These are phyloP conservation scores for Nipponia nippon DNA, from an alignment of 2,113 vertebrate genomes.

Conservation along the genomic window DNA sequence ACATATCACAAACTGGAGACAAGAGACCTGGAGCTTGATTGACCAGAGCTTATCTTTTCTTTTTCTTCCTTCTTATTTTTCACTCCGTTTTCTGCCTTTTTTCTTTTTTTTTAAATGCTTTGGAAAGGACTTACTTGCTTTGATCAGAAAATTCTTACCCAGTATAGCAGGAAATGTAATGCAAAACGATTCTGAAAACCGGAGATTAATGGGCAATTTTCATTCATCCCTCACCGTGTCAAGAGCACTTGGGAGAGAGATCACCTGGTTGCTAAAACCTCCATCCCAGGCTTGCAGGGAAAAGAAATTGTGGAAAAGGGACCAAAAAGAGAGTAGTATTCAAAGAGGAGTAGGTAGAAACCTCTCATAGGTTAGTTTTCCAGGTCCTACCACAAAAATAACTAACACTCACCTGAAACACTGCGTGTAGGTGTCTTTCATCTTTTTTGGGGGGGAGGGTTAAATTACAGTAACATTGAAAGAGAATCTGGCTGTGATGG, in stretches of 20 bases:
- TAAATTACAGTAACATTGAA: neutral
- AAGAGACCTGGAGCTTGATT: constrained; percentile 28
- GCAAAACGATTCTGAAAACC: neutral
- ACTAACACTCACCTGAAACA: neutral
- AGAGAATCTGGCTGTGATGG: neutral
- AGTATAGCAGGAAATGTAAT: neutral
- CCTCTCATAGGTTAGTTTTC: neutral
- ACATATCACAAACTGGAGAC: constrained; percentile 64
- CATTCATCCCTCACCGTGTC: neutral
- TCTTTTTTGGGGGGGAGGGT: neutral
- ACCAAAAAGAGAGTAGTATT: neutral
- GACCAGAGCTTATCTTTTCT: constrained; percentile 52
- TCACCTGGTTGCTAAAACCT: neutral
- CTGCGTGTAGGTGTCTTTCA: neutral
- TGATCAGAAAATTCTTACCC: neutral
- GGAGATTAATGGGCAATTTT: neutral
- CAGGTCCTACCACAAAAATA: neutral
- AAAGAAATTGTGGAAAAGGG: neutral
- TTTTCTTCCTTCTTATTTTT: constrained; percentile 46
- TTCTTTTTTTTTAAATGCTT: neutral
- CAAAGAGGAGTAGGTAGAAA: neutral
- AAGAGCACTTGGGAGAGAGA: neutral
- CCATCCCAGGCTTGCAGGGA: neutral
- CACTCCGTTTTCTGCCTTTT: neutral
- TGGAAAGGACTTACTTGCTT: neutral